Evolutionary conservation across 2,797 vertebrate species (phyloP).

Genomic region (Moxostoma hubbsi): DNA sequence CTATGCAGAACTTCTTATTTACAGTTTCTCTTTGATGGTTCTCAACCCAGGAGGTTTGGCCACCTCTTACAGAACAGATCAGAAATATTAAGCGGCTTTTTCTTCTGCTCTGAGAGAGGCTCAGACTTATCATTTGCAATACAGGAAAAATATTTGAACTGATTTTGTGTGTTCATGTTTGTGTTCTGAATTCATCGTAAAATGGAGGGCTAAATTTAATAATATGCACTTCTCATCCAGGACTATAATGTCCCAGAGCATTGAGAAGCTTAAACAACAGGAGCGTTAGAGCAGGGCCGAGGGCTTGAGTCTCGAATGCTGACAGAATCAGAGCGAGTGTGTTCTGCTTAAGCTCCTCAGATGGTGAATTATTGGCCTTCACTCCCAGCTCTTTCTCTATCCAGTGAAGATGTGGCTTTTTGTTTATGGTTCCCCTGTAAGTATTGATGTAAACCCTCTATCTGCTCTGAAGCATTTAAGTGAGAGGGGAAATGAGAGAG

Average conservation of each 20-base stretch:
- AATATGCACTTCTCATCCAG: neutral
- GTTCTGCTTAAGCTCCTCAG: constrained; percentile 23
- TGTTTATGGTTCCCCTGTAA: constrained; percentile 35
- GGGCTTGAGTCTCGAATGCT: constrained; percentile 13
- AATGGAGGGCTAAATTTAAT: constrained; percentile 6
- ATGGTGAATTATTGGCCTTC: constrained; percentile 19
- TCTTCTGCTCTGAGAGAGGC: neutral
- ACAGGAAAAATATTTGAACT: neutral
- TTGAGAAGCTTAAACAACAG: constrained; percentile 33
- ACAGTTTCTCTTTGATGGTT: constrained; percentile 25
- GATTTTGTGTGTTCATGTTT: constrained; percentile 5
- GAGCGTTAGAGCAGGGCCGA: constrained; percentile 26
- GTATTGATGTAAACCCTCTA: constrained; percentile 27
- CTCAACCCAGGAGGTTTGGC: constrained; percentile 31
- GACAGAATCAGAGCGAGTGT: neutral
- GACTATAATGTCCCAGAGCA: constrained; percentile 18
- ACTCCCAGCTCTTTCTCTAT: constrained; percentile 16
- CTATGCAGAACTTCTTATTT: constrained; percentile 23
- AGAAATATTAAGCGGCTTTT: constrained; percentile 28
- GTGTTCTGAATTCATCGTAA: neutral
- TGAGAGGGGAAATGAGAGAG: constrained; percentile 6
- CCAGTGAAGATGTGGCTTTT: constrained; percentile 31
- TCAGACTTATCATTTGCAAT: constrained; percentile 18
- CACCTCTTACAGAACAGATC: constrained; percentile 24
- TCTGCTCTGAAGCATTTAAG: constrained; percentile 18